These are phyloP conservation scores for Geophilus truncorum DNA, from an alignment of 2,888 invertebrate species.

Conservation along the genomic window DNA sequence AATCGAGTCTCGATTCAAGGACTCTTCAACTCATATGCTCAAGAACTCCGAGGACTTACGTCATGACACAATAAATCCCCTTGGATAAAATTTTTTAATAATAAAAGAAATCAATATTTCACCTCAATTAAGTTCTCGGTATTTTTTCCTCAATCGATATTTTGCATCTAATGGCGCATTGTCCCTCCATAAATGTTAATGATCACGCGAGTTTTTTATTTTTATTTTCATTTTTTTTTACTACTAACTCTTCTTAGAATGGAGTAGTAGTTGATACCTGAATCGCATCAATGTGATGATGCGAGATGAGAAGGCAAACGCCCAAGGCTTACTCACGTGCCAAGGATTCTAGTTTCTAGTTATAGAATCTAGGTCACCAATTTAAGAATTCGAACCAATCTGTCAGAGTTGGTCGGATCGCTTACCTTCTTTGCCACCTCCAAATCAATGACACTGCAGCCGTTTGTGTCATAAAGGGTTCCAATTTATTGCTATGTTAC, in stretches of 20 bases:
- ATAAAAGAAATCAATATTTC: neutral
- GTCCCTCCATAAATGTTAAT: neutral
- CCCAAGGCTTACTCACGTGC: conserved; percentile 9
- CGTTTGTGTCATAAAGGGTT: neutral
- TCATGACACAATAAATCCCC: no score
- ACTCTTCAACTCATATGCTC: neutral
- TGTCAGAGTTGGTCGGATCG: neutral
- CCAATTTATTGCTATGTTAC: neutral
- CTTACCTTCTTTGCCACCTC: neutral
- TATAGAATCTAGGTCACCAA: conserved; percentile 18
- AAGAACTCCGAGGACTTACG: neutral
- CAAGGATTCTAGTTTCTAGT: conserved; percentile 20
- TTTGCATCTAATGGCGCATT: neutral
- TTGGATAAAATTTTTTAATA: no score
- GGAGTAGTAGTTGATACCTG: neutral
- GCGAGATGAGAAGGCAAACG: neutral
- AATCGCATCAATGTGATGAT: neutral
- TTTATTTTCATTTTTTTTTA: neutral
- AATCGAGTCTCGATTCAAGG: neutral
- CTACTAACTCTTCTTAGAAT: neutral
- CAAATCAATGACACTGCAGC: neutral
- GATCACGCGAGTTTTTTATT: neutral
- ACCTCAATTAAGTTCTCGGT: neutral
- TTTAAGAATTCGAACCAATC: neutral
- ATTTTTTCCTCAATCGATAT: neutral